Percentiles rank a stretch among this genome's conserved stretches.
Evolutionary conservation across 2,888 invertebrate genomes (phyloP).

Genomic region (Capitulum mitella): DNA sequence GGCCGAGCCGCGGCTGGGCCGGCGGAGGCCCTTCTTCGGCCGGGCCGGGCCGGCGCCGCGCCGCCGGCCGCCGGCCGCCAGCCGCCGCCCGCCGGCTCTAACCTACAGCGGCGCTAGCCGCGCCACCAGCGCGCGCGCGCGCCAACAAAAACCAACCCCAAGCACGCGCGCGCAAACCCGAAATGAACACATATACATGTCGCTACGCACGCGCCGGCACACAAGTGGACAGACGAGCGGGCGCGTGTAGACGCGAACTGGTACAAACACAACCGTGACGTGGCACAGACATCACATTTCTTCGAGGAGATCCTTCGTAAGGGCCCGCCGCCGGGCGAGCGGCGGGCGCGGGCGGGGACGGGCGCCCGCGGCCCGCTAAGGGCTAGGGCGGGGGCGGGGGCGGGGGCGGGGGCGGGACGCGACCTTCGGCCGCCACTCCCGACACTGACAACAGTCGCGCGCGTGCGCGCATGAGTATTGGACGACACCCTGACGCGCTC

Average conservation of each 20-base stretch:
- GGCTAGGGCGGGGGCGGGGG: not conserved
- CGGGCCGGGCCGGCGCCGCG: not conserved
- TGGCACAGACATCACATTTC: constrained; percentile 22
- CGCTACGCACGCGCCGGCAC: no score
- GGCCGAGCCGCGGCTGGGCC: not conserved
- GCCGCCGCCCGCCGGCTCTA: not conserved
- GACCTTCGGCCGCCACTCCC: no score
- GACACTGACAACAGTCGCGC: no score
- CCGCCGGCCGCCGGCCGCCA: no score
- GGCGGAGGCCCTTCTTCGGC: not conserved
- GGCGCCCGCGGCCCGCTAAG: not conserved
- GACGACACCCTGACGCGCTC: not conserved
- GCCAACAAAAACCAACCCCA: not conserved
- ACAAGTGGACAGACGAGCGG: not conserved
- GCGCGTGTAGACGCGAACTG: constrained; percentile 11
- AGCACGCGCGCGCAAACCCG: not conserved
- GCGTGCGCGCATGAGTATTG: not conserved
- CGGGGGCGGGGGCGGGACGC: not conserved
- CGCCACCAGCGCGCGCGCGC: not conserved
- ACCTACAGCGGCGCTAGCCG: not conserved
- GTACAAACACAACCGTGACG: not conserved
- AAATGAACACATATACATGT: constrained; percentile 1
- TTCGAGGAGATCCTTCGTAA: constrained; percentile 20
- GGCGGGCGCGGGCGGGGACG: not conserved
- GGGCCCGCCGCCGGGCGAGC: not conserved